These are phyloP conservation scores for Aphodius sticticus DNA, from an alignment of 2,888 invertebrate species.

Conservation along the genomic window DNA sequence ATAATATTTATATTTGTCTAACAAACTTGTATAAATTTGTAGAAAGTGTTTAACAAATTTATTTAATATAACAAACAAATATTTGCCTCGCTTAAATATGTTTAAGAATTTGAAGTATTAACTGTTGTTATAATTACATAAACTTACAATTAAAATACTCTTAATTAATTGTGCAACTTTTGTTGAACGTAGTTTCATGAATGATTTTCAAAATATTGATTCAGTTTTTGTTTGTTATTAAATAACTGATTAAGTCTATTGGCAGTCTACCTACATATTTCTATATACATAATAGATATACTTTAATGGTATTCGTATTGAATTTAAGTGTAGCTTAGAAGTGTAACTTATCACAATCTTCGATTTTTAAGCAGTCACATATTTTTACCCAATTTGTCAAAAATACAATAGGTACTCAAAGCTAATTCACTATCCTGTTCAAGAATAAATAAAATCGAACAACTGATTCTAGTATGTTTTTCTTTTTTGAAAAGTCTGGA, in stretches of 20 bases:
- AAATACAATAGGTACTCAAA: no score
- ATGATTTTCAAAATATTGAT: not conserved
- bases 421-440: not conserved
- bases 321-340: no score
- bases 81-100: constrained; percentile 12
- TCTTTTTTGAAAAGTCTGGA: no score
- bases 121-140: not conserved
- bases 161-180: not conserved
- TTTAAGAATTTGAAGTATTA: constrained; percentile 4
- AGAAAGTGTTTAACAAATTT: constrained; percentile 14
- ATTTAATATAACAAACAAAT: constrained; percentile 27
- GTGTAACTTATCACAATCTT: no score
- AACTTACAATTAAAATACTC: not conserved
- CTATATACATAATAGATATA: no score
- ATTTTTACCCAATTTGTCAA: no score
- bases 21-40: not conserved
- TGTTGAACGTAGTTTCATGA: not conserved
- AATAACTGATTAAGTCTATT: not conserved
- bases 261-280: not conserved
- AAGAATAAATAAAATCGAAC: no score
- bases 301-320: no score
- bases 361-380: no score
- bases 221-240: no score
- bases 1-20: not conserved
- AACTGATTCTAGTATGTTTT: no score